Evolutionary conservation across 2,888 invertebrate species (phyloP).

Genomic region (Agrochola circellaris): DNA sequence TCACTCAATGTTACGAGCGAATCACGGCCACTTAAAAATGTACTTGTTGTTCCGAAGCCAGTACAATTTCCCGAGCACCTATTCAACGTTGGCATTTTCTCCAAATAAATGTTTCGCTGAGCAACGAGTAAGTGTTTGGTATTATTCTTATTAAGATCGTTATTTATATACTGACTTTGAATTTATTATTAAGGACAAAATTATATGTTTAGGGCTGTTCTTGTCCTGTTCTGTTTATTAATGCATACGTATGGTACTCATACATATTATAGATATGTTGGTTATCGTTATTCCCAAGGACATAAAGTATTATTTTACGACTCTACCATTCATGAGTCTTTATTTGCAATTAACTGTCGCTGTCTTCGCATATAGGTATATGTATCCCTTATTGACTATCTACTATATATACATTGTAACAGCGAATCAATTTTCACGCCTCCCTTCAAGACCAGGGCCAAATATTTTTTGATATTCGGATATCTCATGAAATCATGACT

Average conservation of each 20-base stretch:
- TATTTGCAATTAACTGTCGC: slow-evolving; percentile 32
- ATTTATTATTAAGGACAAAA: slow-evolving; percentile 26
- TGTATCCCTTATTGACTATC: slow-evolving; percentile 10
- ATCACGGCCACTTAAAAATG: slow-evolving; percentile 74
- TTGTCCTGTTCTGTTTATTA: background rate
- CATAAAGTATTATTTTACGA: slow-evolving; percentile 30
- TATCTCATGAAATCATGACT: too few relatives aligned
- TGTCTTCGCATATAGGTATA: background rate
- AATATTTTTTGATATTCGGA: too few relatives aligned
- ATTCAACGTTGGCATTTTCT: slow-evolving; percentile 74
- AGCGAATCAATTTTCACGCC: too few relatives aligned
- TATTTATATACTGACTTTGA: slow-evolving; percentile 49
- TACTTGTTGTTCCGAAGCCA: slow-evolving; percentile 68
- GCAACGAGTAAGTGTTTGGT: slow-evolving; percentile 52
- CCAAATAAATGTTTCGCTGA: slow-evolving; percentile 73
- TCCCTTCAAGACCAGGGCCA: too few relatives aligned
- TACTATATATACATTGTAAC: too few relatives aligned
- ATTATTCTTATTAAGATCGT: slow-evolving; percentile 58
- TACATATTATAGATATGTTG: too few relatives aligned
- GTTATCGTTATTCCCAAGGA: slow-evolving; percentile 10
- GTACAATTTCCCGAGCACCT: slow-evolving; percentile 72
- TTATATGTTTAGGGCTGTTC: background rate
- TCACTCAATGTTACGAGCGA: slow-evolving; percentile 72
- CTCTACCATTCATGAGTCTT: slow-evolving; percentile 19
- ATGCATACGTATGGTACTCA: background rate